phyloP scores from a whole-genome alignment of 2,113 vertebrate species.

The Neotoma lepida region DNA sequence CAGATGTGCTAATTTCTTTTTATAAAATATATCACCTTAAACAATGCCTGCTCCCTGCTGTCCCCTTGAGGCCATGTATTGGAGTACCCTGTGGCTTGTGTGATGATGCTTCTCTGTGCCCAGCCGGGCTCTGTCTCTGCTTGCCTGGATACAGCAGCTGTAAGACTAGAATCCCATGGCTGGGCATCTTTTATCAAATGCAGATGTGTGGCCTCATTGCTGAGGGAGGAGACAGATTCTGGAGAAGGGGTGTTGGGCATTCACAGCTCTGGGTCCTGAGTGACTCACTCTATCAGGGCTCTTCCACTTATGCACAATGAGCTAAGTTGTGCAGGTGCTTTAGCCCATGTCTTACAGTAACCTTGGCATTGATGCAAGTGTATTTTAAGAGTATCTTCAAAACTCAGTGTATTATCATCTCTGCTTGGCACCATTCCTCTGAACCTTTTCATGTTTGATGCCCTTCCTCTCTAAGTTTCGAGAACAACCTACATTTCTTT shows the following conservation, averaged over 20 bases:
- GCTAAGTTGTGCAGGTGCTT: not conserved
- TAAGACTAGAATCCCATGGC: not conserved
- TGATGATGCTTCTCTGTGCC: not conserved
- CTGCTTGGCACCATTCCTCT: conserved; percentile 11
- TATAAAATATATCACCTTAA: not conserved
- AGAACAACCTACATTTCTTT: not conserved
- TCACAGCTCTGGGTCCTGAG: no score
- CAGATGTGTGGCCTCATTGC: not conserved
- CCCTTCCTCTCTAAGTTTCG: not conserved
- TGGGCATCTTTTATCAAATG: not conserved
- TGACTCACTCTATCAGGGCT: not conserved
- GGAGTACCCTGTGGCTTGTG: not conserved
- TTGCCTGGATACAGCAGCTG: not conserved
- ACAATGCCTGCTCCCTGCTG: accelerated
- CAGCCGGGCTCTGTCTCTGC: not conserved
- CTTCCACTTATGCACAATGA: not conserved
- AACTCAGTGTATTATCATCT: not conserved
- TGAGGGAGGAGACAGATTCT: not conserved
- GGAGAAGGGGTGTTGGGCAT: not conserved
- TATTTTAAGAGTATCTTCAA: conserved; percentile 21
- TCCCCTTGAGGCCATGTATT: no score
- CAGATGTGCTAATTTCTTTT: not conserved
- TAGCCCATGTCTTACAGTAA: not conserved
- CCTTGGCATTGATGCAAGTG: not conserved
- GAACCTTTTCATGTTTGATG: not conserved